These are phyloP conservation scores for Lathronympha strigana DNA, from an alignment of 2,888 invertebrate species.

Conservation along the genomic window DNA sequence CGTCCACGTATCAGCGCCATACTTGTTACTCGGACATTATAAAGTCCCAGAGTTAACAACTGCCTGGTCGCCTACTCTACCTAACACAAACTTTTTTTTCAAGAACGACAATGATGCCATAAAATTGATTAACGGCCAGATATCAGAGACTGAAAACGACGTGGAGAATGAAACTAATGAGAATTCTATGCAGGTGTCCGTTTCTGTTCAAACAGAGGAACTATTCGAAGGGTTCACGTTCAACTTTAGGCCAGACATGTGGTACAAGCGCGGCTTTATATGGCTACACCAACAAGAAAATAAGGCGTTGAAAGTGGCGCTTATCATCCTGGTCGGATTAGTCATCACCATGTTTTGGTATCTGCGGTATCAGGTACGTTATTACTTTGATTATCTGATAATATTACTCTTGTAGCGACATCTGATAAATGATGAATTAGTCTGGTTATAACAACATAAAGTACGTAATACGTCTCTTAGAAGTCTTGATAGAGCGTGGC, in stretches of 20 bases:
- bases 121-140: slow-evolving; percentile 73
- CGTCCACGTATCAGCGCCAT: slow-evolving; percentile 73
- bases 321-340: slow-evolving; percentile 87
- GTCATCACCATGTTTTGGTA: slow-evolving; percentile 91
- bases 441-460: background rate
- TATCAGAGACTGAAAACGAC: slow-evolving; percentile 64
- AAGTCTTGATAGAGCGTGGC: background rate
- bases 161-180: slow-evolving; percentile 75
- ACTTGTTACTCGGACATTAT: slow-evolving; percentile 87
- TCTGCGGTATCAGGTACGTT: slow-evolving; percentile 86
- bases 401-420: slow-evolving; percentile 4
- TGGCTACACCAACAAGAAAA: slow-evolving; percentile 92
- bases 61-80: slow-evolving; percentile 73
- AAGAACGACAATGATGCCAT: slow-evolving; percentile 61
- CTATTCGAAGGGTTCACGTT: slow-evolving; percentile 68
- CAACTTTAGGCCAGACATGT: slow-evolving; percentile 67
- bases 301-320: slow-evolving; percentile 87
- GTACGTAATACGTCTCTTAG: background rate
- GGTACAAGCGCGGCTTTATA: slow-evolving; percentile 74
- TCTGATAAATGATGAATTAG: background rate
- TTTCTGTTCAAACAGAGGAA: slow-evolving; percentile 84
- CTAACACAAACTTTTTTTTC: slow-evolving; percentile 64
- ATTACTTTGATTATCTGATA: slow-evolving; percentile 20
- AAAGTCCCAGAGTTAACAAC: slow-evolving; percentile 86
- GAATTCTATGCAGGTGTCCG: slow-evolving; percentile 76